Percentiles rank a stretch among this genome's conserved stretches.
phyloP scores from a whole-genome alignment of 2,888 invertebrate genomes.

The Ennomos erosarius region DNA sequence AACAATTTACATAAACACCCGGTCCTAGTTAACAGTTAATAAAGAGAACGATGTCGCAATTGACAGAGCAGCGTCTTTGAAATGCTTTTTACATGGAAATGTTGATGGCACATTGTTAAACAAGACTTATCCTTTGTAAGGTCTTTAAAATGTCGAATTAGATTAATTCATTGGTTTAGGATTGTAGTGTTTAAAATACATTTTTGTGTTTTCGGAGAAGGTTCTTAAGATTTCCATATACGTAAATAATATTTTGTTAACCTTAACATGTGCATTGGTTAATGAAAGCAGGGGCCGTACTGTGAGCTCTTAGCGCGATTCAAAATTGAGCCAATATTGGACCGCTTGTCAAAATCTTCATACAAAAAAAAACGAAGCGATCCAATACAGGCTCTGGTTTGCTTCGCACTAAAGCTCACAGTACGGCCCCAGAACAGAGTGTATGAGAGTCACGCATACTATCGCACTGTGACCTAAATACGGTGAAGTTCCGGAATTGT shows the following conservation, averaged over 20 bases:
- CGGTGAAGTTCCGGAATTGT: constrained; percentile 71
- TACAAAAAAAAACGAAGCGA: too few relatives aligned
- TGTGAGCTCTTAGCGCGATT: too few relatives aligned
- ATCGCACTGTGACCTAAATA: constrained; percentile 75
- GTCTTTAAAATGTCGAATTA: constrained; percentile 35
- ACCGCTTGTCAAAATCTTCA: too few relatives aligned
- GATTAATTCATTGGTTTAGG: constrained; percentile 27
- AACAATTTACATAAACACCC: constrained; percentile 85
- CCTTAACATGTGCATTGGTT: constrained; percentile 16
- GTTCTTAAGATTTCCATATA: too few relatives aligned
- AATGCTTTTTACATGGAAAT: constrained; percentile 80
- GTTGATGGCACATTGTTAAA: constrained; percentile 77
- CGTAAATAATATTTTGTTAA: constrained; percentile 1
- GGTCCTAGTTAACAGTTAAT: constrained; percentile 84
- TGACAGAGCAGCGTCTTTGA: constrained; percentile 72
- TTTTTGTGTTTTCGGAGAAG: too few relatives aligned
- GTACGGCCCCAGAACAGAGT: too few relatives aligned
- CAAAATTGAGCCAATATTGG: too few relatives aligned
- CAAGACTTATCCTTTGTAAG: constrained; percentile 59
- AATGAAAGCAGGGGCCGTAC: constrained; percentile 32
- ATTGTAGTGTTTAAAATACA: constrained; percentile 9
- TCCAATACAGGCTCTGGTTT: too few relatives aligned
- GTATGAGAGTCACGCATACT: constrained; percentile 53
- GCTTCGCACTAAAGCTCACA: too few relatives aligned
- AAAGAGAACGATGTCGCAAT: constrained; percentile 82